Conservation (phyloP, 1,140 invertebrate genomes). For the Himalopsyche phryganea region DNA sequence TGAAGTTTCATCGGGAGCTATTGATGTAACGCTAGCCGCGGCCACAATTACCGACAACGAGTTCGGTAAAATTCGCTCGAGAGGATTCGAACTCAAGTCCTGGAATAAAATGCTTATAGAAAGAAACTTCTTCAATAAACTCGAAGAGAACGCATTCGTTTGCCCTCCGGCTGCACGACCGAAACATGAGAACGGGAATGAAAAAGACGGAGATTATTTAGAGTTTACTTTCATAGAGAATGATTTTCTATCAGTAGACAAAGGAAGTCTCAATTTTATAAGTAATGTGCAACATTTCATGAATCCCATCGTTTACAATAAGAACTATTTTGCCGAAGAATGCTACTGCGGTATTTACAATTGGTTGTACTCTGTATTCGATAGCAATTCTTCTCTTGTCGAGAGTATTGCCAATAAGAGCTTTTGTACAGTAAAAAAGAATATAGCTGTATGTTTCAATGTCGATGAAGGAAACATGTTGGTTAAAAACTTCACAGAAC, state of each 20-base stretch:
- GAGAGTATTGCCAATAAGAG: conserved; percentile 55
- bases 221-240: conserved; percentile 63
- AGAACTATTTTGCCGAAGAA: conserved; percentile 59
- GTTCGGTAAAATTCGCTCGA: conserved; percentile 54
- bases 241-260: conserved; percentile 52
- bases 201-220: background rate
- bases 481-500: conserved; percentile 59
- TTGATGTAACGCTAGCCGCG: conserved; percentile 59
- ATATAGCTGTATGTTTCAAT: conserved; percentile 61
- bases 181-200: too few species aligned
- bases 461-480: conserved; percentile 59
- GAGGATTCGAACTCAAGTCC: conserved; percentile 57
- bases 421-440: conserved; percentile 57
- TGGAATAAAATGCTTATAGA: conserved; percentile 63
- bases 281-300: conserved; percentile 47
- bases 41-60: conserved; percentile 60
- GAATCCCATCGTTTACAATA: conserved; percentile 52
- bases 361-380: conserved; percentile 54
- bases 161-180: background rate
- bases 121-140: conserved; percentile 58
- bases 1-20: conserved; percentile 58
- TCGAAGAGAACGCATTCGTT: conserved; percentile 55
- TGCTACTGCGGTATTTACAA: conserved; percentile 61
- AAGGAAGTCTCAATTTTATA: conserved; percentile 56
- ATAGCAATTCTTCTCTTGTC: conserved; percentile 39